Evolutionary conservation across 2,797 vertebrate genomes (phyloP).

Genomic region (Pseudochromis fuscus): DNA sequence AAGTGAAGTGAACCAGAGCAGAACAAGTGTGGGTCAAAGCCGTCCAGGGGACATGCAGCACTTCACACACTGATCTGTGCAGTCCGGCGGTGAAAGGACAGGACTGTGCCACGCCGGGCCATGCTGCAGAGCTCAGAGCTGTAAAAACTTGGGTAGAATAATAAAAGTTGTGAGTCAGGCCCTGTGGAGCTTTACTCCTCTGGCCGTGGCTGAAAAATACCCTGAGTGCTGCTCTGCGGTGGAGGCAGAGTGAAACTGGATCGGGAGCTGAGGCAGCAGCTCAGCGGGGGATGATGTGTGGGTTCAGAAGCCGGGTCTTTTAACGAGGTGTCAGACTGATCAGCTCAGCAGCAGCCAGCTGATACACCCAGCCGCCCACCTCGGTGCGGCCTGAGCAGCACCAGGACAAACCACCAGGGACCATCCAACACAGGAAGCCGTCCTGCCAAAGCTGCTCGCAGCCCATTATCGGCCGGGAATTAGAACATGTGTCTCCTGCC

Average conservation of each 20-base stretch:
- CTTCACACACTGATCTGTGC: conserved; percentile 30
- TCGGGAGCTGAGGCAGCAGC: conserved; percentile 60
- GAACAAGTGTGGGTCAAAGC: conserved; percentile 49
- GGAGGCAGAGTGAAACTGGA: conserved; percentile 67
- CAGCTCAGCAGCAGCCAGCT: conserved; percentile 30
- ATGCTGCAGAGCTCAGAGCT: conserved; percentile 19
- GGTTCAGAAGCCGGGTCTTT: conserved; percentile 54
- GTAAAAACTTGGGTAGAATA: conserved; percentile 53
- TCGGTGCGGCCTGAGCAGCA: conserved; percentile 51
- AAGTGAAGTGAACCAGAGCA: conserved; percentile 46
- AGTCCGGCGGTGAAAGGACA: conserved; percentile 33
- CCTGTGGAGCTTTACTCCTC: conserved; percentile 48
- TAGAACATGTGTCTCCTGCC: conserved; percentile 52
- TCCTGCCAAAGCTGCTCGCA: conserved; percentile 35
- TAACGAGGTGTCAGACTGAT: conserved; percentile 71
- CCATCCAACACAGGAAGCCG: conserved; percentile 36
- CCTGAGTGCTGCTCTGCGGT: conserved; percentile 48
- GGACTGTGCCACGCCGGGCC: conserved; percentile 47
- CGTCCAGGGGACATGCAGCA: conserved; percentile 13
- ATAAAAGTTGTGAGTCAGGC: conserved; percentile 53
- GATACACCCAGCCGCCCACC: conserved; percentile 30
- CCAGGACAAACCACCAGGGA: conserved; percentile 50
- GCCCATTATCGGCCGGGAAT: conserved; percentile 57
- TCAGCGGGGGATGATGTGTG: conserved; percentile 41
- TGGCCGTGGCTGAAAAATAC: conserved; percentile 44